Conservation (phyloP, 1,140 invertebrate species). For the Antheraea pernyi region DNA sequence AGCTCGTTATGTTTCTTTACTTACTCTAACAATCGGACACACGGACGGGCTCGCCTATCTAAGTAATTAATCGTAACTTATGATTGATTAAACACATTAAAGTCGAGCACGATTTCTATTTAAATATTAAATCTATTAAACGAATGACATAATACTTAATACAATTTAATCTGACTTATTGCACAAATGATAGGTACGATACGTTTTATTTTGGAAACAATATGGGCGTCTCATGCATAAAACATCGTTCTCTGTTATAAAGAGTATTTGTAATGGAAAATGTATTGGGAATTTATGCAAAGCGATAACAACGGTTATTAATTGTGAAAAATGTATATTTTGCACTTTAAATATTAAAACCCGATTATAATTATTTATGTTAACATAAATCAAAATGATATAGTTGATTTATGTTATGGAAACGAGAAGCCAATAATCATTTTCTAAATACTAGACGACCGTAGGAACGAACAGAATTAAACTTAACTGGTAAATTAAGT, state of each 20-base stretch:
- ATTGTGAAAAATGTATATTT: constrained; percentile 37
- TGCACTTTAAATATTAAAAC: constrained; percentile 26
- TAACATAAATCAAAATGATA: not conserved
- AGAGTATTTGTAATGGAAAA: constrained; percentile 39
- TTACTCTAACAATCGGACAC: constrained; percentile 53
- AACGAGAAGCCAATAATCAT: not conserved
- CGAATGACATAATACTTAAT: constrained; percentile 68
- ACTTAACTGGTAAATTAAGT: constrained; percentile 44
- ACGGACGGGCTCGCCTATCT: constrained; percentile 59
- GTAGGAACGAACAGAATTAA: not conserved
- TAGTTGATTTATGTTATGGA: not conserved
- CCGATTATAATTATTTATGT: constrained; percentile 6
- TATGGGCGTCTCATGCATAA: constrained; percentile 60
- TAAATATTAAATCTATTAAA: constrained; percentile 74
- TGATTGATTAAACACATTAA: constrained; percentile 79
- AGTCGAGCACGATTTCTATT: constrained; percentile 69
- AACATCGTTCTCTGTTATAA: constrained; percentile 35
- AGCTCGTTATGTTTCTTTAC: constrained; percentile 62
- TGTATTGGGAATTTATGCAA: constrained; percentile 54
- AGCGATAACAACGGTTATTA: constrained; percentile 50
- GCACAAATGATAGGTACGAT: constrained; percentile 50
- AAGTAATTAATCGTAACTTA: constrained; percentile 73
- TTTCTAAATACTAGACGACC: not conserved
- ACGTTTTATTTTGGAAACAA: constrained; percentile 64
- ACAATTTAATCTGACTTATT: constrained; percentile 66